Base-by-base conservation (phyloP, 2,113 vertebrate genomes). In the Neogobius melanostomus region DNA sequence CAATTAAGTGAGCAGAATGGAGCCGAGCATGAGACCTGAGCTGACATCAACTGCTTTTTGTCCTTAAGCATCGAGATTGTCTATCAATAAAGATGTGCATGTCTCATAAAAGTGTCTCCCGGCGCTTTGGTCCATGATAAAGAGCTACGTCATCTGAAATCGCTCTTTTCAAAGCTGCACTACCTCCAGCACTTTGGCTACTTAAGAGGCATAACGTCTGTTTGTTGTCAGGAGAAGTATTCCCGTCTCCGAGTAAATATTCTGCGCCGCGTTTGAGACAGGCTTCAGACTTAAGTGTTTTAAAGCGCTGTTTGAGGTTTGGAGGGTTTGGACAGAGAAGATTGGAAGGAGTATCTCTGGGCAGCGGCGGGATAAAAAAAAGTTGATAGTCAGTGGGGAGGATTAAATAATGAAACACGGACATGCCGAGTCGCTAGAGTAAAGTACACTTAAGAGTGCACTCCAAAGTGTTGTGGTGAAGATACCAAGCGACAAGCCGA, bases 321-420 rank as follows among this genome's bases (percentile, higher is more conserved):
- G 7, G 54, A 36, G 36, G 78, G 47, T 59, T 76, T 60, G 44
- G 67, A 71, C 36, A 45, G 64, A 62, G 79, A 85, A 76, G 59
- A 74, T 82, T 79, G 51, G 51, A 84, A 76, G 79, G 75, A 69
- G 50, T 64, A 82, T 80, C 69, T 88, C 88, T 65, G 65, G 66
- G 76, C 56, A 59, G 77, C 36, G 61, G 66, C 17, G 1, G 68
- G 79, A 82, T 80, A 71, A 86, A 86, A 21, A 21, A 21, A 89
- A 87, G 74, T 83, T 84, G 81, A 79, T 80, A 80, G 84, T 87
- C 86, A 79, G 50, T 79, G 77, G 89, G 88, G 85, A 86, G 64
- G 79, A 72, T 89, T 91, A 72, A 91, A 90, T 89, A 91, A 90
- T 91, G 79, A 84, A 90, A 79, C 21, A 11, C 77, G 85, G 82